Conservation (phyloP, 2,888 invertebrate genomes). For the Neoaliturus tenellus region DNA sequence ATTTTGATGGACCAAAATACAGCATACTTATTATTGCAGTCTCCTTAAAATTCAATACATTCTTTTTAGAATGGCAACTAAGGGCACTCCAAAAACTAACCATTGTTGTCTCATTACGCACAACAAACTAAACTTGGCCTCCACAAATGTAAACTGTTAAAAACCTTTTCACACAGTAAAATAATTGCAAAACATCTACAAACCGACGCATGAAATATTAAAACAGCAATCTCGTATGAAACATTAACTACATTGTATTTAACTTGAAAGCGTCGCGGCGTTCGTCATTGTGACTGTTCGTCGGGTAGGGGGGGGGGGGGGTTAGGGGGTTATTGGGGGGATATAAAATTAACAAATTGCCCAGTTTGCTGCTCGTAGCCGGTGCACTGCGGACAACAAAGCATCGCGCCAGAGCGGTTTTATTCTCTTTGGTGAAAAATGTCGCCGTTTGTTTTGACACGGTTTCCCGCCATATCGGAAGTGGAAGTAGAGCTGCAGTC, state of each 20-base stretch:
- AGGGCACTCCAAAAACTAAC: no score
- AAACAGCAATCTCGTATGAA: constrained; percentile 12
- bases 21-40: no score
- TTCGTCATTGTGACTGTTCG: background rate
- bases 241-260: constrained; percentile 16
- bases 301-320: background rate
- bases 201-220: background rate
- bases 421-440: constrained; percentile 39
- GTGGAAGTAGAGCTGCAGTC: background rate
- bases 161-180: no score
- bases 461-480: constrained; percentile 33
- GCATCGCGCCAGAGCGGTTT: background rate
- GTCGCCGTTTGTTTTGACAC: constrained; percentile 24
- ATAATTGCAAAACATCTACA: no score
- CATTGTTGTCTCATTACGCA: no score
- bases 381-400: constrained; percentile 27
- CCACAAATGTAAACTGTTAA: no score
- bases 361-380: constrained; percentile 5
- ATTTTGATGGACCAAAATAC: no score
- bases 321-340: no score
- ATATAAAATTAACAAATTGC: constrained; percentile 30
- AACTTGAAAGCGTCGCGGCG: background rate
- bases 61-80: no score
- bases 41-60: no score
- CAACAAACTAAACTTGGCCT: no score